phyloP scores from a whole-genome alignment of 2,888 invertebrate species.

The Dinocampus coccinellae region DNA sequence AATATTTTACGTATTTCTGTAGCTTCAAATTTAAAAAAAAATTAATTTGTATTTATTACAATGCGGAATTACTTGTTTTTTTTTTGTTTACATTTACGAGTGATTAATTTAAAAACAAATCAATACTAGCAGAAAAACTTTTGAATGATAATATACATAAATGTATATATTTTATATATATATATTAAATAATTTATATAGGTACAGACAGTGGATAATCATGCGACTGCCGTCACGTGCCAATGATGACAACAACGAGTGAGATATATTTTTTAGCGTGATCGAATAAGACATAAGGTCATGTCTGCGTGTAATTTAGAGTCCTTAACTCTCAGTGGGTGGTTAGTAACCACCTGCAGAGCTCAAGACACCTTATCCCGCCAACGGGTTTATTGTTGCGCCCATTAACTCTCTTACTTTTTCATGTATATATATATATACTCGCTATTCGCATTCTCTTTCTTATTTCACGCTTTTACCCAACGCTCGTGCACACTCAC shows the following conservation, averaged over 20 bases:
- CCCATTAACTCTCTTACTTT: constrained; percentile 32
- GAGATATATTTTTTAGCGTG: constrained; percentile 43
- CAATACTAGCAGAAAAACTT: no score
- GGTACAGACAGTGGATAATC: no score
- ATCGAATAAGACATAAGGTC: constrained; percentile 66
- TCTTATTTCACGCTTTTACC: constrained; percentile 39
- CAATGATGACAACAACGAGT: not conserved
- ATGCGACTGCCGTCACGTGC: not conserved
- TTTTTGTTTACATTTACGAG: no score
- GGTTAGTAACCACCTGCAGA: constrained; percentile 64
- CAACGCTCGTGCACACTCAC: not conserved
- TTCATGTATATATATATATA: constrained; percentile 39
- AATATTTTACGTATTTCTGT: no score
- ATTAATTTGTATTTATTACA: no score
- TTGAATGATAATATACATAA: no score
- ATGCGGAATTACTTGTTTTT: no score
- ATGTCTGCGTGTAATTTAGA: constrained; percentile 68
- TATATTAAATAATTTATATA: no score
- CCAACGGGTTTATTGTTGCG: constrained; percentile 48
- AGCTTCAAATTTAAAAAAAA: no score
- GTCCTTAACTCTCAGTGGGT: constrained; percentile 67
- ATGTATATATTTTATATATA: no score
- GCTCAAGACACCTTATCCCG: constrained; percentile 65
- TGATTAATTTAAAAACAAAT: no score
- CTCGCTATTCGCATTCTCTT: constrained; percentile 32